Conservation (phyloP, 2,888 invertebrate genomes). For the Drosophila rellima region DNA sequence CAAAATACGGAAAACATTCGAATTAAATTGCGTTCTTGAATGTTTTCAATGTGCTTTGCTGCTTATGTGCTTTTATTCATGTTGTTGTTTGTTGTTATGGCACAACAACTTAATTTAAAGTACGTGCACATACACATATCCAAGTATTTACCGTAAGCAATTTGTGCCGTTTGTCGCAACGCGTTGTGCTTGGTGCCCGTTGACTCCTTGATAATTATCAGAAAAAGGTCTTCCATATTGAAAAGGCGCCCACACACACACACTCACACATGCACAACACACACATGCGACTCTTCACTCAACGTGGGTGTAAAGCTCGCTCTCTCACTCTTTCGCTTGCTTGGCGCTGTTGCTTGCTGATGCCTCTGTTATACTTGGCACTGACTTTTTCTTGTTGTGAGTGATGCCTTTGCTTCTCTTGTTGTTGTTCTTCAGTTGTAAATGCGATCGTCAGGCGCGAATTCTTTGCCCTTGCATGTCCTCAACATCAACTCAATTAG, state of each 20-base stretch:
- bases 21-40: constrained; percentile 68
- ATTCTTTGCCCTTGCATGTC: constrained; percentile 57
- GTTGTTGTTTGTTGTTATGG: constrained; percentile 25
- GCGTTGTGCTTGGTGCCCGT: constrained; percentile 90
- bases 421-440: constrained; percentile 29
- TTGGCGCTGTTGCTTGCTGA: constrained; percentile 26
- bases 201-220: constrained; percentile 94
- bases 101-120: constrained; percentile 27
- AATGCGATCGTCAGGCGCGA: constrained; percentile 33
- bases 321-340: background rate
- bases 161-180: constrained; percentile 93
- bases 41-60: constrained; percentile 41
- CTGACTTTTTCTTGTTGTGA: constrained; percentile 13
- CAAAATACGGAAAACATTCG: constrained; percentile 32
- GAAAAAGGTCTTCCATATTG: constrained; percentile 94
- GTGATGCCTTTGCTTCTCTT: constrained; percentile 25
- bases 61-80: constrained; percentile 26
- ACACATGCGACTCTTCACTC: constrained; percentile 23
- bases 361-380: constrained; percentile 6
- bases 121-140: constrained; percentile 8
- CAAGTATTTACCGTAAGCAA: constrained; percentile 91
- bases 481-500: constrained; percentile 71
- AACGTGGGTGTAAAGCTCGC: constrained; percentile 13
- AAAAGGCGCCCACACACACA: constrained; percentile 27
- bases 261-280: constrained; percentile 1